Evolutionary conservation across 1,140 invertebrate species (phyloP).

Genomic region (Reticulitermes speratus): DNA sequence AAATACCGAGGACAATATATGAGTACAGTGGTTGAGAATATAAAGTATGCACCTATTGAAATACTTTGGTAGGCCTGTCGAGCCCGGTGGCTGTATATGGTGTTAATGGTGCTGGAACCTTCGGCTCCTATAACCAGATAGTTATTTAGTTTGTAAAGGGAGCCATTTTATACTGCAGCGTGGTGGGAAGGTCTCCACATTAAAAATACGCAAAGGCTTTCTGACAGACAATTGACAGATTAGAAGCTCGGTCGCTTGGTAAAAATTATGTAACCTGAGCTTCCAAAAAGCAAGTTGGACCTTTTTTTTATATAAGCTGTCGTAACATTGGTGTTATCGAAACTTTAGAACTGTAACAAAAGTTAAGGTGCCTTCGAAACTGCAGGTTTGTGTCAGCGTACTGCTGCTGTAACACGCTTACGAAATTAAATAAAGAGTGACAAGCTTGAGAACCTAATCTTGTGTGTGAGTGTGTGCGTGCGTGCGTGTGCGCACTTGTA

Average conservation of each 20-base stretch:
- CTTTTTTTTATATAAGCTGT: neutral
- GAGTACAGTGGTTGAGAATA: too few species aligned
- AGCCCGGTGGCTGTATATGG: too few species aligned
- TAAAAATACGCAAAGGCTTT: neutral
- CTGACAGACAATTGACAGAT: conserved; percentile 2
- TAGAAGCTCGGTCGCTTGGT: neutral
- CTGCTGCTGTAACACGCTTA: neutral
- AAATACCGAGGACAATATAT: too few species aligned
- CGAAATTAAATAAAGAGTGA: neutral
- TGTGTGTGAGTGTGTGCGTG: neutral
- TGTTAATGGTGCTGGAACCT: too few species aligned
- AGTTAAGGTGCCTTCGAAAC: neutral
- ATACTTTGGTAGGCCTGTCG: too few species aligned
- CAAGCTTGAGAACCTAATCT: neutral
- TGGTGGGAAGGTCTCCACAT: neutral
- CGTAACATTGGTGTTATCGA: neutral
- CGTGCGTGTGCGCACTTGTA: neutral
- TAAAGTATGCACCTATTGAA: too few species aligned
- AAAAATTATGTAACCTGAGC: neutral
- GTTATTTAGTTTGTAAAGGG: too few species aligned
- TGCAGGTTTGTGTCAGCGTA: neutral
- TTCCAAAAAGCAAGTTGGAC: neutral
- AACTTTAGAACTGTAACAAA: neutral
- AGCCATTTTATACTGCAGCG: neutral
- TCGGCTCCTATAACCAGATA: too few species aligned